Percentiles rank a stretch among this genome's conserved stretches.
Evolutionary conservation across 2,113 vertebrate genomes (phyloP).

Genomic region (Indicator indicator): DNA sequence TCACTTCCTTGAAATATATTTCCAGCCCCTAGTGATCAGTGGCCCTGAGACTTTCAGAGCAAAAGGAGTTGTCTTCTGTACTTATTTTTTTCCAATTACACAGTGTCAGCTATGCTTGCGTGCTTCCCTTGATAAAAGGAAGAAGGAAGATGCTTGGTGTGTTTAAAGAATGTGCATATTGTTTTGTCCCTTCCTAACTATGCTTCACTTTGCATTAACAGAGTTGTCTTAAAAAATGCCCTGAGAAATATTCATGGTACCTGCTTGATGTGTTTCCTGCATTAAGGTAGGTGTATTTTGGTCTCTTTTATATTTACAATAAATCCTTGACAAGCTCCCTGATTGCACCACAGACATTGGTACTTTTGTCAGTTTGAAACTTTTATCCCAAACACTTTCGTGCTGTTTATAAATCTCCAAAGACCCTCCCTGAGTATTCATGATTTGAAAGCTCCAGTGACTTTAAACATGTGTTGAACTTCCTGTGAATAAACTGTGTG

Average conservation of each 20-base stretch:
- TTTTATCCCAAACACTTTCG: background rate
- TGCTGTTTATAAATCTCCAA: background rate
- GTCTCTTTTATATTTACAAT: background rate
- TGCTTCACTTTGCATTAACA: background rate
- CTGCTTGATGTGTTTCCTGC: background rate
- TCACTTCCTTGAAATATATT: background rate
- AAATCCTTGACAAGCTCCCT: background rate
- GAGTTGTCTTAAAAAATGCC: background rate
- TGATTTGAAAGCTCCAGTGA: background rate
- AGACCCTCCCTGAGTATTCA: background rate
- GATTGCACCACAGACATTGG: background rate
- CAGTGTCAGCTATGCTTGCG: background rate
- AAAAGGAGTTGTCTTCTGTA: background rate
- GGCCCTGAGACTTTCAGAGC: background rate
- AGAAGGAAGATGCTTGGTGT: background rate
- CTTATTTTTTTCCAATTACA: background rate
- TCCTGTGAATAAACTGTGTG: background rate
- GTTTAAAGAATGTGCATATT: background rate
- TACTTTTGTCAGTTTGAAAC: background rate
- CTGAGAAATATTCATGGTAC: accelerated
- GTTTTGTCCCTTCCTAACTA: background rate
- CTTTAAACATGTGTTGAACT: background rate
- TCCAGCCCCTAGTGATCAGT: background rate
- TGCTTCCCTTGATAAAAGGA: background rate
- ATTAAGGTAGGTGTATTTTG: background rate